Evolutionary conservation across 2,797 vertebrate species (phyloP).

Genomic region (Xiphorhynchus erythropygius): DNA sequence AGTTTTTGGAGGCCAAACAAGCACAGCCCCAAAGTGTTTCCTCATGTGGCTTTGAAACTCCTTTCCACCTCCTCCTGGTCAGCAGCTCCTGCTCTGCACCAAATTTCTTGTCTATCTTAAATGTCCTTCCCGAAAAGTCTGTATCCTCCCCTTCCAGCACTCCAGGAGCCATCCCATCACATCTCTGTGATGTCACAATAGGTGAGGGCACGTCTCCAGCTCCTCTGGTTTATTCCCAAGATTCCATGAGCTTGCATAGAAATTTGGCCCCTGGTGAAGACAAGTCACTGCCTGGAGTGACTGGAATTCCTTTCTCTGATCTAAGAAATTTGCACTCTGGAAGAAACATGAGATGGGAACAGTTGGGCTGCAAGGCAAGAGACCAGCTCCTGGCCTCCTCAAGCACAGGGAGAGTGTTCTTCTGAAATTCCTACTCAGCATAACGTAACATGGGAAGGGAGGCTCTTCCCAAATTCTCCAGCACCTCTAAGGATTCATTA

Average conservation of each 20-base stretch:
- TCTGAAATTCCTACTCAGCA: background rate
- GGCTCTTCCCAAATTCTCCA: background rate
- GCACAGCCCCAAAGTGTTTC: background rate
- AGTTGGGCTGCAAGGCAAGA: background rate
- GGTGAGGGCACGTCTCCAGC: background rate
- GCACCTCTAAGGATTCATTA: background rate
- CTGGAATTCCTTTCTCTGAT: background rate
- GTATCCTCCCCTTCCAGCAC: background rate
- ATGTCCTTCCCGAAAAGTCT: background rate
- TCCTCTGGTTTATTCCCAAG: background rate
- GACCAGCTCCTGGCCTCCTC: background rate
- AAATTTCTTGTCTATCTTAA: background rate
- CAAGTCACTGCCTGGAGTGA: background rate
- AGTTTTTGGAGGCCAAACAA: background rate
- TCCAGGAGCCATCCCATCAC: background rate
- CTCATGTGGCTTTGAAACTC: fast-evolving
- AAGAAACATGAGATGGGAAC: background rate
- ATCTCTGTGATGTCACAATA: background rate
- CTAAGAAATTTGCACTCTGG: background rate
- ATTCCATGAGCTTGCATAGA: background rate
- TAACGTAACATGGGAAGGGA: fast-evolving
- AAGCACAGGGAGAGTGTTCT: fast-evolving
- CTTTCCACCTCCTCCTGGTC: background rate
- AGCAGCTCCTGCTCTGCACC: background rate
- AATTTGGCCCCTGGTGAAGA: background rate